A percentile compares a stretch with the other conserved stretches of the same genome.
phyloP scores from a whole-genome alignment of 2,113 vertebrate species.

The Trichechus manatus region DNA sequence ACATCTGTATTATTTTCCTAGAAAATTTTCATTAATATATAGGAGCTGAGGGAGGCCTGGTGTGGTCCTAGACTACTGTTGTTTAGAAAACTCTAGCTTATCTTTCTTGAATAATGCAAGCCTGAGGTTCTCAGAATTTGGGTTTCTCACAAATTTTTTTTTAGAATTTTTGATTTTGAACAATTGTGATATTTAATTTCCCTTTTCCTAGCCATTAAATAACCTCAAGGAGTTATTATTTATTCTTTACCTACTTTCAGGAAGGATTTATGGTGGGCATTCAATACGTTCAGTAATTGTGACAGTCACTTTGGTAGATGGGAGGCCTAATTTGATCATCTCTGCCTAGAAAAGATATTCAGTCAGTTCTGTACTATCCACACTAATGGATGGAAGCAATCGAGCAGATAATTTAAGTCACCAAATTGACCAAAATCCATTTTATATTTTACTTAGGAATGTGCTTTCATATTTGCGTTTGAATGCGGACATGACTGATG shows the following conservation, averaged over 20 bases:
- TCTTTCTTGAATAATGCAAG: conserved; percentile 39
- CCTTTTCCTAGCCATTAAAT: conserved; percentile 22
- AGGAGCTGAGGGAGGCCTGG: not conserved
- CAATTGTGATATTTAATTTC: conserved; percentile 48
- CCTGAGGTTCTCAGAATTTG: not conserved
- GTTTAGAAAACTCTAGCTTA: conserved; percentile 11
- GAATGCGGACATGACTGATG: not conserved
- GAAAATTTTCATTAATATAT: conserved; percentile 61
- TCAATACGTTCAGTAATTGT: conserved; percentile 38
- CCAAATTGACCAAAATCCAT: conserved; percentile 37
- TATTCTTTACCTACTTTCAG: conserved; percentile 55
- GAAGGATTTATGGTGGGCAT: conserved; percentile 50
- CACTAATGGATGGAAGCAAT: conserved; percentile 58
- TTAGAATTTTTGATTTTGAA: conserved; percentile 41
- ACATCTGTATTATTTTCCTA: not conserved
- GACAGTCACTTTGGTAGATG: conserved; percentile 24
- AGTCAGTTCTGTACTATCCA: conserved; percentile 49
- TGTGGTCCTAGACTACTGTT: not conserved
- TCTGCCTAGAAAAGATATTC: conserved; percentile 39
- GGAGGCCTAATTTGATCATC: conserved; percentile 17
- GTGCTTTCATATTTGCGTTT: conserved; percentile 57
- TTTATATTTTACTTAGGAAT: conserved; percentile 66
- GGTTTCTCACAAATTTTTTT: not conserved
- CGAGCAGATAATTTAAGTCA: conserved; percentile 54
- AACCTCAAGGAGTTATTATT: conserved; percentile 57